Evolutionary conservation across 2,888 invertebrate species (phyloP).

Genomic region (Drosophila limbata): DNA sequence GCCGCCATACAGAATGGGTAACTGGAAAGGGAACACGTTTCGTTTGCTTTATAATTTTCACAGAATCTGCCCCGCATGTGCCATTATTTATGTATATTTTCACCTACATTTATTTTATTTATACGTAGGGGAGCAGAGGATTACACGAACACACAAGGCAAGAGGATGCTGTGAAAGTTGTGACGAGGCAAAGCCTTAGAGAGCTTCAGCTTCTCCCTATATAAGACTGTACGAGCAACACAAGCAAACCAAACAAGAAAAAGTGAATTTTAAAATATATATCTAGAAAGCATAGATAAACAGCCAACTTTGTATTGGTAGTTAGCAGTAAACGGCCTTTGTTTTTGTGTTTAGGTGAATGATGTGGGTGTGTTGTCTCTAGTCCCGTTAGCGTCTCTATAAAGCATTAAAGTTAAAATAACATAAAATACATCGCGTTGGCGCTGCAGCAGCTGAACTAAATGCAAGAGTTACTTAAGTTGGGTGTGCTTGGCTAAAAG

Average conservation of each 20-base stretch:
- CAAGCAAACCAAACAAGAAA: constrained; percentile 15
- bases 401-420: constrained; percentile 50
- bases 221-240: constrained; percentile 19
- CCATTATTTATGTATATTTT: constrained; percentile 78
- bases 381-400: too few species aligned
- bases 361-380: neutral
- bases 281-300: constrained; percentile 13
- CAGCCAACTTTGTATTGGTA: constrained; percentile 41
- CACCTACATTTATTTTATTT: constrained; percentile 78
- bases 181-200: constrained; percentile 50
- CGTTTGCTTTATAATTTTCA: constrained; percentile 70
- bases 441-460: too few species aligned
- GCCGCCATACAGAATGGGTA: neutral
- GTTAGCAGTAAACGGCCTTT: constrained; percentile 46
- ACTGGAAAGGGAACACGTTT: constrained; percentile 18
- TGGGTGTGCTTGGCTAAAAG: constrained; percentile 4
- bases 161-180: constrained; percentile 47
- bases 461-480: too few species aligned
- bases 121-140: constrained; percentile 32
- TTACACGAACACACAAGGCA: constrained; percentile 17
- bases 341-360: constrained; percentile 5
- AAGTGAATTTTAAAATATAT: constrained; percentile 1
- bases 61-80: constrained; percentile 59
- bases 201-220: constrained; percentile 31
- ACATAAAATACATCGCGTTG: constrained; percentile 45